These are phyloP conservation scores for Listrodromus nycthemerus DNA, from an alignment of 2,888 invertebrate species.

Conservation along the genomic window DNA sequence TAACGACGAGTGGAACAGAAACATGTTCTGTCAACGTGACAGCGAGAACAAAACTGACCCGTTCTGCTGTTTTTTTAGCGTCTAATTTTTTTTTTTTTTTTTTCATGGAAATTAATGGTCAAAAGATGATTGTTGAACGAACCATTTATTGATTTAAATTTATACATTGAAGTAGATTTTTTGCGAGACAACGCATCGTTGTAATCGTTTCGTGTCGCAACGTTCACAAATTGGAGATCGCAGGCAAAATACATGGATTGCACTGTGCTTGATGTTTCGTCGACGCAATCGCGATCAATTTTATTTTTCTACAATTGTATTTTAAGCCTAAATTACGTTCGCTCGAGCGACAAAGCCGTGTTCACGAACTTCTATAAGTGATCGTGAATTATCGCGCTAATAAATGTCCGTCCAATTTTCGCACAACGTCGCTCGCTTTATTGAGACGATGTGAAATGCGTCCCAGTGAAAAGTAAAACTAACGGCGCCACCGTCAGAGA, in stretches of 20 bases:
- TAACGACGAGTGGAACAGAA: conserved; percentile 56
- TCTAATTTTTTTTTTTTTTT: neutral
- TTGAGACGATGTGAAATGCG: neutral
- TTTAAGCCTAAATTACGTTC: conserved; percentile 49
- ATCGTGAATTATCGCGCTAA: conserved; percentile 30
- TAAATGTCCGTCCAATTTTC: neutral
- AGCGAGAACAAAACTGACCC: conserved; percentile 25
- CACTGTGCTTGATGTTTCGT: neutral
- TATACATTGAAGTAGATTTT: conserved; percentile 50
- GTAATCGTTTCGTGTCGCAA: neutral
- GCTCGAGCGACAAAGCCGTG: conserved; percentile 30
- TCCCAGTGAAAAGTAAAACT: neutral
- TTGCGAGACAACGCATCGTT: neutral
- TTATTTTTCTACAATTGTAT: conserved; percentile 54
- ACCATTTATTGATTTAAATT: conserved; percentile 57
- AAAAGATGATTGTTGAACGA: conserved; percentile 52
- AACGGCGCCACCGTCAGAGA: neutral
- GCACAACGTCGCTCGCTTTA: neutral
- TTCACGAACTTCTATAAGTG: conserved; percentile 42
- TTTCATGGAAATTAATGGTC: neutral
- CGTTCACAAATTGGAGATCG: neutral
- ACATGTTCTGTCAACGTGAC: conserved; percentile 73
- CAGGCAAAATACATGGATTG: neutral
- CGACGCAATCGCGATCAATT: neutral
- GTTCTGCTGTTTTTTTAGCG: conserved; percentile 40